Base-by-base conservation (phyloP, 2,797 vertebrate species). In the Pteropus rufus region DNA sequence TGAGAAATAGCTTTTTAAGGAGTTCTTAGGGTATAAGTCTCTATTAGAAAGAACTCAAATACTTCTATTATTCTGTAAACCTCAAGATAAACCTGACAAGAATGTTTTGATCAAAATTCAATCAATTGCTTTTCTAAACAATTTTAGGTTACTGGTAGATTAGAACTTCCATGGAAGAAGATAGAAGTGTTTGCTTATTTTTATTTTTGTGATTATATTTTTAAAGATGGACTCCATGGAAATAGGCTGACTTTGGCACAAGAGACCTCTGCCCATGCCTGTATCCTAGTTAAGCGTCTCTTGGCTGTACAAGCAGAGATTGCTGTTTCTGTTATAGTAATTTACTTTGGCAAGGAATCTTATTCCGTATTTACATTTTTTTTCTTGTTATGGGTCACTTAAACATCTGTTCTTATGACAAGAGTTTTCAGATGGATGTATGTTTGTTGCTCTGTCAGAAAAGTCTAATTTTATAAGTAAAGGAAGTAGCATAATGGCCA, bases 371-470 rank as follows among this genome's bases (percentile, higher is more conserved):
- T 94, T 91, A 76, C 88, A 31, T 31, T 77, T 91, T 93, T 89
- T 44, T 89, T 73, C 72, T 76, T 81, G 3, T 89, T 80, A 24
- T 94, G 64, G 81, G 21, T 69, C 64, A 69, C 52, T 91, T 82
- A 85, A 93, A 96, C 89, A 97, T 91, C 52, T 97, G 58, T 87
- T 95, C 56, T 95, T 82, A 52, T 49, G 65, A 39, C 84, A 64
- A 2, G 46, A 26, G 67, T 91, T 83, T 85, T 60, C 73, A 92
- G 72, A 91, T 92, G 84, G 46, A 86, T 91, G 29, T 72, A 24
- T 89, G 14, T 92, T 97, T 96, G 76, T 87, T 54, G 34, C 52
- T 85, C 44, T 87, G 83, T 77, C 44, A 90, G 72, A 84, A 94
- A 64, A 94, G 82, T 89, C 76, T 72, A 39, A 46, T 79, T 91